A percentile compares a stretch with the other conserved stretches of the same genome.
phyloP scores from a whole-genome alignment of 2,797 vertebrate species.

The Tokudaia tokunoshimensis region DNA sequence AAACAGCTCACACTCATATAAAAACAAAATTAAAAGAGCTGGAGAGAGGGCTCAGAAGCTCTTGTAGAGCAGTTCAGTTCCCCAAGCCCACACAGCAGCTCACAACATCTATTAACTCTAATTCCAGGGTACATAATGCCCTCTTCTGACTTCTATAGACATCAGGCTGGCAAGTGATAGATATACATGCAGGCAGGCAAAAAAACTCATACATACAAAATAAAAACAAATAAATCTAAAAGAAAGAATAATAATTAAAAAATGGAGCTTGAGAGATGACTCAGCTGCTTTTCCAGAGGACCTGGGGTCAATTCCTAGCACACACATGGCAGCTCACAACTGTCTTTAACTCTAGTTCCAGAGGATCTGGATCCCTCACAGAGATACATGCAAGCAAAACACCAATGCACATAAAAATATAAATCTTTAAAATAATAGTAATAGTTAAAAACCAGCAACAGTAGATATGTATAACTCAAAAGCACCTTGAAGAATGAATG shows the following conservation, averaged over 20 bases:
- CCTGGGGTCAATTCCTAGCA: background rate
- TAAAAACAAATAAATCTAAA: background rate
- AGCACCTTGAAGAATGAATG: slow-evolving; percentile 95
- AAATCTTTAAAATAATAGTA: slow-evolving; percentile 3
- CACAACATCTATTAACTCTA: background rate
- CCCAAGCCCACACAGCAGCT: background rate
- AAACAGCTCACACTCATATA: background rate
- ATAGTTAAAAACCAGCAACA: slow-evolving; percentile 38
- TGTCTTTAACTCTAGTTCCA: background rate
- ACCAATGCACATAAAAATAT: background rate
- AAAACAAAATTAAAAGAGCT: background rate
- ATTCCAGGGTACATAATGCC: background rate
- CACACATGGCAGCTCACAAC: background rate
- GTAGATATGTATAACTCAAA: slow-evolving; percentile 40
- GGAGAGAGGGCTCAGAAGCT: background rate
- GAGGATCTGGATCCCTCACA: background rate
- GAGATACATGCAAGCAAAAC: background rate
- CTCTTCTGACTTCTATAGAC: background rate
- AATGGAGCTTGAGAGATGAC: background rate
- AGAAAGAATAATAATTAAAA: background rate
- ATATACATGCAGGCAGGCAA: background rate
- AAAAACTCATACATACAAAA: background rate
- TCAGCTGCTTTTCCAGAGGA: background rate
- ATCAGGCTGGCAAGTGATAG: background rate
- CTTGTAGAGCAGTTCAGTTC: no score